Evolutionary conservation across 1,140 invertebrate species (phyloP).

Genomic region (Panonychus citri): DNA sequence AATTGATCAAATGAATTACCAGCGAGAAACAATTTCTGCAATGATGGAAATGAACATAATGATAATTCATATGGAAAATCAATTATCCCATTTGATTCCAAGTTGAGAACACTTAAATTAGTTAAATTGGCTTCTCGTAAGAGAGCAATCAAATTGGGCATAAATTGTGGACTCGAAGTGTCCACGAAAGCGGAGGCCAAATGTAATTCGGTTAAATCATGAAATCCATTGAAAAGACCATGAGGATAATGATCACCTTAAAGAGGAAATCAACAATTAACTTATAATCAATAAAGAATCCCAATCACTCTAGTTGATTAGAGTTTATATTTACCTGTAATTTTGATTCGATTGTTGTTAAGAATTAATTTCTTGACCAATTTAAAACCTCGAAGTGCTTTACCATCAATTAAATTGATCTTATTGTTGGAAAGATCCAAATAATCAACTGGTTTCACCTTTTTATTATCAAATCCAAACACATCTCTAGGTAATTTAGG

Average conservation of each 20-base stretch:
- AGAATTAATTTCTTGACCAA: slow-evolving; percentile 43
- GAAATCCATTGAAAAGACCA: slow-evolving; percentile 50
- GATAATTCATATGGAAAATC: slow-evolving; percentile 36
- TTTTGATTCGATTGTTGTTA: slow-evolving; percentile 44
- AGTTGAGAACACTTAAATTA: slow-evolving; percentile 40
- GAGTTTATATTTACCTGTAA: slow-evolving; percentile 20
- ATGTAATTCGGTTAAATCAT: slow-evolving; percentile 42
- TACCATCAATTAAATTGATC: slow-evolving; percentile 25
- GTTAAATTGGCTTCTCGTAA: slow-evolving; percentile 41
- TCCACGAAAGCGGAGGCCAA: slow-evolving; percentile 41
- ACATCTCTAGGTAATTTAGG: no score
- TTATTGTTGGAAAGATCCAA: not conserved
- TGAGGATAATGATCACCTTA: slow-evolving; percentile 36
- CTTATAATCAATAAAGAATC: not conserved
- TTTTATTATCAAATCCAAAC: not conserved
- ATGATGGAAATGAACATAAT: slow-evolving; percentile 41
- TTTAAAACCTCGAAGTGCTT: slow-evolving; percentile 47
- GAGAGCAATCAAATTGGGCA: slow-evolving; percentile 35
- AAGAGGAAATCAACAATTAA: not conserved
- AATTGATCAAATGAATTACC: slow-evolving; percentile 36
- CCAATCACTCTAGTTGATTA: no score
- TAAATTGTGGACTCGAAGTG: slow-evolving; percentile 21
- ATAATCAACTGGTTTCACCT: not conserved
- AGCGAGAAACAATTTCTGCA: slow-evolving; percentile 42
- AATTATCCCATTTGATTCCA: slow-evolving; percentile 50